Evolutionary conservation across 2,888 invertebrate species (phyloP), one percentile per base, ranked within the genome.

Genomic region (Drosophila recens): DNA sequence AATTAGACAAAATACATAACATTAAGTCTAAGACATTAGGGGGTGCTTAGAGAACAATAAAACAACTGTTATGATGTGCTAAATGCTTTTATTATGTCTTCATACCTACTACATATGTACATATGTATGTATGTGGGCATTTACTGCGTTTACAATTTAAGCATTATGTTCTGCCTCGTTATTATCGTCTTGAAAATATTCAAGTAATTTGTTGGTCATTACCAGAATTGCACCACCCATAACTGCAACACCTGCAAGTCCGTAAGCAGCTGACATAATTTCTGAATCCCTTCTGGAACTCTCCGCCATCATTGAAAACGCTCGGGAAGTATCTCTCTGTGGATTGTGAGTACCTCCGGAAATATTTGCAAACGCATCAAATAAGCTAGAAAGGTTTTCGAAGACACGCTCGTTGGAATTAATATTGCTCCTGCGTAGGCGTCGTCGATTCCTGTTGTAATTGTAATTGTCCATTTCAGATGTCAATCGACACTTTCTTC

Each of bases 381-480:
- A 53, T n/a, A 40, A 2, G 2, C n/a, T 11, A 17, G 38, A 11
- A 3, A 54, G 11, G n/a, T n/a, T n/a, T n/a, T 5, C 23, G 10
- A 52, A 13, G 3, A 17, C 1, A 1, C 4, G 10, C 23, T 27
- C 52, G n/a, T 6, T 33, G n/a, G 10, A 15, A 49, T 33, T 33
- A 33, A 9, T 15, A 10, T 4, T 1, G 48, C n/a, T 33, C 8
- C 48, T 30, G 4, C n/a, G 15, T 15, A 4, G 15, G 2, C 15
- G 10, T 15, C 15, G 46, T 3, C 27, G 46, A 49, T 33, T 33
- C 10, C 30, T 33, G 8, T 30, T 30, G 8, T 33, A 49, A 33
- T 49, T 49, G 33, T 17, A 49, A 33, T 49, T 49, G 33, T 49
- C 48, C 48, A 49, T 49, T 49, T 15, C 10, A 33, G 27, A 33